Base-by-base conservation (phyloP, 2,888 invertebrate species). In the Poecilus cupreus region DNA sequence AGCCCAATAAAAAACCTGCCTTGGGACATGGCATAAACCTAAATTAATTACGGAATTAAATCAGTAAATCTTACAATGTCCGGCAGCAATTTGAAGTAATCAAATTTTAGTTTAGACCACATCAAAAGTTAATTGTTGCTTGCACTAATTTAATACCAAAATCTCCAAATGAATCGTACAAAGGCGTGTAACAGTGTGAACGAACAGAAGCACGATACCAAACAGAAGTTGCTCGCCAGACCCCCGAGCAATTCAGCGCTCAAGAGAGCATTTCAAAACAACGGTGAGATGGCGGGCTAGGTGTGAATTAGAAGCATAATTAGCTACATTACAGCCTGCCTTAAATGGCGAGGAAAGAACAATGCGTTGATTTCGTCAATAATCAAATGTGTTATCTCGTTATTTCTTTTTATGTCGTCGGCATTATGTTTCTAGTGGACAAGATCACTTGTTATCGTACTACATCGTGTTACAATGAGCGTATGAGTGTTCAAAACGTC, bases 311-410 rank as follows among this genome's bases (percentile, higher is more conserved):
- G 37, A 43, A n/a, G 22, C 77, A 43, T 77, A 77, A 77, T 77
- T 77, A 77, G 57, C 37, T 43, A 57, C 77, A 60, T 77, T 77
- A 60, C 32, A 16, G n/a, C 6, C 20, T 39, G 60, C 77, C 77
- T 37, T 57, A 77, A 16, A 77, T 39, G 77, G 77, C 20, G 20
- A 43, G 39, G 39, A 20, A 57, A 76, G 43, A 60, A 77, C 77
- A 77, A 60, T 77, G 60, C 24, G 22, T 77, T 77, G 77, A 77
- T 77, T 77, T 77, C 77, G 60, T 77, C 60, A 60, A 76, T 76
- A 54, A 77, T 77, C 77, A 60, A 77, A 77, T 77, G 22, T 57
- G 16, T 37, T 77, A 60, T 39, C 60, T 77, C 6, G 76, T 76
- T 76, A 51, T 54, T 70, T 39, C 72, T 46, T 43, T 18, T 39